Conservation (phyloP, 2,113 vertebrate genomes). For the Paramisgurnus dabryanus region DNA sequence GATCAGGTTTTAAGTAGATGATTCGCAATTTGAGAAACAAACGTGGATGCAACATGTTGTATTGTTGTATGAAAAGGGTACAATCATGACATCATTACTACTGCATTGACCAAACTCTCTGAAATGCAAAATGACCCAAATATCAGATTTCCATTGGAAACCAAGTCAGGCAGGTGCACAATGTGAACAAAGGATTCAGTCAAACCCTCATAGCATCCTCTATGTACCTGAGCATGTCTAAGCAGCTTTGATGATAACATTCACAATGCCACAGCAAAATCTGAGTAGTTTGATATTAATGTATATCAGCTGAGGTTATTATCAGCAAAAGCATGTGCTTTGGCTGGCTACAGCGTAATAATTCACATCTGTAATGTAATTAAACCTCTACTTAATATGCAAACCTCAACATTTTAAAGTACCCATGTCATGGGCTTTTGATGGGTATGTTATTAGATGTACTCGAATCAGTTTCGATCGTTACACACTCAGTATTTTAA, state of each 20-base stretch:
- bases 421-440: neutral
- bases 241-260: conserved; percentile 24
- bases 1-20: too few species aligned
- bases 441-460: neutral
- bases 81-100: neutral
- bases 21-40: too few species aligned
- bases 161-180: neutral
- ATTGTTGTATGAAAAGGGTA: too few species aligned
- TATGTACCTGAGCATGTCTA: conserved; percentile 12
- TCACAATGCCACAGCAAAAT: conserved; percentile 7
- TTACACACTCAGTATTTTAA: neutral
- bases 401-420: neutral
- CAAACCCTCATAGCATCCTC: neutral
- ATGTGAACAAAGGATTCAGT: neutral
- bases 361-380: conserved; percentile 2
- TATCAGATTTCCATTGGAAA: neutral
- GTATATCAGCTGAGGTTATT: neutral
- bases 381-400: conserved; percentile 5
- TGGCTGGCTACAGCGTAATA: conserved; percentile 1
- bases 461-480: neutral
- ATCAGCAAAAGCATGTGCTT: conserved; percentile 27
- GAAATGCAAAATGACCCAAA: too few species aligned
- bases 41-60: too few species aligned
- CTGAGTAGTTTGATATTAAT: neutral
- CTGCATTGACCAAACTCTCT: neutral